These are phyloP conservation scores for Dolichoris vasculosae DNA, from an alignment of 1,140 invertebrate species.

Conservation along the genomic window DNA sequence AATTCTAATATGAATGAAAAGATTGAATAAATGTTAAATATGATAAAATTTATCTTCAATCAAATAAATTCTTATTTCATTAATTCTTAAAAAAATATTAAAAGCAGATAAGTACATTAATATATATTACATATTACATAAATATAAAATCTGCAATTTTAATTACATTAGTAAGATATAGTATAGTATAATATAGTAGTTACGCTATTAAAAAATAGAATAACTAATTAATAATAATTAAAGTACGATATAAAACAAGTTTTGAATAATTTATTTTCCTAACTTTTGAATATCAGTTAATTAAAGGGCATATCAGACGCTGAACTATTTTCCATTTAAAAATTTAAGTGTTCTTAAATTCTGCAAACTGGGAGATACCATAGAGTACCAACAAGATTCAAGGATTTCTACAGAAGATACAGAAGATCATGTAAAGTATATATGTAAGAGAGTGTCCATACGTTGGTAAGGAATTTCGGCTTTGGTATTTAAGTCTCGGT, in stretches of 20 bases:
- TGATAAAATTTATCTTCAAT: no score
- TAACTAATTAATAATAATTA: not conserved
- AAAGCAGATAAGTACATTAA: no score
- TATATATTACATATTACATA: no score
- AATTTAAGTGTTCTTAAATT: slow-evolving; percentile 8
- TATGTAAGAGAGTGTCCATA: not conserved
- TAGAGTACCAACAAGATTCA: slow-evolving; percentile 1
- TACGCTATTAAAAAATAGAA: no score
- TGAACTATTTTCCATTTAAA: not conserved
- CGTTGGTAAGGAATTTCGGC: not conserved
- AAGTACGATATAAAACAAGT: not conserved
- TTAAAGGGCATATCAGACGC: slow-evolving; percentile 4
- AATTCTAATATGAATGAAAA: no score
- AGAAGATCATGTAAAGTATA: not conserved
- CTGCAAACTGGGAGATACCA: not conserved
- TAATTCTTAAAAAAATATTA: no score
- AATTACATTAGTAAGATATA: no score
- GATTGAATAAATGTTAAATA: no score
- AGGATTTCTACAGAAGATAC: not conserved
- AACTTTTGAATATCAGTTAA: not conserved
- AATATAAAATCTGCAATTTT: no score
- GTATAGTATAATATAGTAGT: no score
- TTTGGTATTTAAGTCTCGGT: slow-evolving; percentile 19
- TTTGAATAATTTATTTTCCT: not conserved
- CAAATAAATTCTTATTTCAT: no score